Conservation (phyloP, 2,888 invertebrate species). For the Drosophila meridiana region DNA sequence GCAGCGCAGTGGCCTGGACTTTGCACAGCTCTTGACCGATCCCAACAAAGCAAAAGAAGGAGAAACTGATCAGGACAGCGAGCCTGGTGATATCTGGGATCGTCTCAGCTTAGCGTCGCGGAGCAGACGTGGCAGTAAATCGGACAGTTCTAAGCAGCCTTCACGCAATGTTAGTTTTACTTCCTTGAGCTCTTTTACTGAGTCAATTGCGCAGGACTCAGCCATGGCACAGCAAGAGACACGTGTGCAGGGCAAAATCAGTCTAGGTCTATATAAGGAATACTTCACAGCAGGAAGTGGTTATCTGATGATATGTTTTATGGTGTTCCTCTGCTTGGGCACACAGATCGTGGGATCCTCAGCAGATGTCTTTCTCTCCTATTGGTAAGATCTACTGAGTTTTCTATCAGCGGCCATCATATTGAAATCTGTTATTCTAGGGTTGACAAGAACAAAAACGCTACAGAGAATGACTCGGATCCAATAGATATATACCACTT, state of each 20-base stretch:
- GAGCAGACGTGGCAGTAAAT: constrained; percentile 67
- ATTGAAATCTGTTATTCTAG: constrained; percentile 13
- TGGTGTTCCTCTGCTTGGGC: constrained; percentile 88
- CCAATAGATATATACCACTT: constrained; percentile 85
- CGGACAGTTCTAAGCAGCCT: constrained; percentile 61
- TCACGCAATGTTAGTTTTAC: constrained; percentile 80
- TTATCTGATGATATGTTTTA: constrained; percentile 86
- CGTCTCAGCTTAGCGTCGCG: constrained; percentile 48
- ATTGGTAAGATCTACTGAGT: constrained; percentile 86
- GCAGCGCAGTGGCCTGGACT: constrained; percentile 90
- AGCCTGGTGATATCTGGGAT: constrained; percentile 50
- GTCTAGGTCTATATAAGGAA: constrained; percentile 87
- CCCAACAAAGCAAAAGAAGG: constrained; percentile 84
- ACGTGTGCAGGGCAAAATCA: constrained; percentile 88
- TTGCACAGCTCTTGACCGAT: constrained; percentile 89
- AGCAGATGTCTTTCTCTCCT: constrained; percentile 91
- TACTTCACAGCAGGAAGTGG: constrained; percentile 91
- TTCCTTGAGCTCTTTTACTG: constrained; percentile 86
- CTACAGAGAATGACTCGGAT: constrained; percentile 46
- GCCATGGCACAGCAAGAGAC: constrained; percentile 86
- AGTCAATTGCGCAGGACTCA: constrained; percentile 81
- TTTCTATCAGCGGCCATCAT: neutral
- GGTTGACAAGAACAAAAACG: constrained; percentile 71
- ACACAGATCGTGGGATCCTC: constrained; percentile 91
- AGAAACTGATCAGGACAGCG: constrained; percentile 66